Percentiles rank a stretch among this genome's conserved stretches.
These are phyloP conservation scores for Oscheius sp. DNA, from an alignment of 2,888 invertebrate species.

Conservation along the genomic window DNA sequence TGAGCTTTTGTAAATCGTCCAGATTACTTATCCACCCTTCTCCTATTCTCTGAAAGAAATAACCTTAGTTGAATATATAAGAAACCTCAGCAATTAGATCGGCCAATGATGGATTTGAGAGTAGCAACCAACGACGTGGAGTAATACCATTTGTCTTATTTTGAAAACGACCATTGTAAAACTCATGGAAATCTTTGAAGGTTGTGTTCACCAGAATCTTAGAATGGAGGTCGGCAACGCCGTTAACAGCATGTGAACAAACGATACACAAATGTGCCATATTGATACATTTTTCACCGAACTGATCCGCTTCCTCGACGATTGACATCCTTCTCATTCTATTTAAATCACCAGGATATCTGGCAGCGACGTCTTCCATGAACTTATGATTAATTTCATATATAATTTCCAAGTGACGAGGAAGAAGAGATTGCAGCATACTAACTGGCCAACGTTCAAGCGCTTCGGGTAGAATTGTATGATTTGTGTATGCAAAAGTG, in stretches of 20 bases:
- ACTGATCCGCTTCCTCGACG: conserved; percentile 67
- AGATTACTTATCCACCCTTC: conserved; percentile 94
- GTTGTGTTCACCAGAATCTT: conserved; percentile 89
- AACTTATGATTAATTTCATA: conserved; percentile 88
- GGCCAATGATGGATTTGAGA: conserved; percentile 94
- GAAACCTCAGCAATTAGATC: conserved; percentile 87
- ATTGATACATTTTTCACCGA: conserved; percentile 83
- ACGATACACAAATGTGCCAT: conserved; percentile 97
- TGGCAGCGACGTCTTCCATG: conserved; percentile 74
- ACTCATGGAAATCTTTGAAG: conserved; percentile 91
- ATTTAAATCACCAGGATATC: conserved; percentile 83
- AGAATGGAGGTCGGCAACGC: conserved; percentile 95
- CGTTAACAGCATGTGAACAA: conserved; percentile 84
- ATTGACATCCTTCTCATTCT: conserved; percentile 77
- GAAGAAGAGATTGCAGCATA: conserved; percentile 87
- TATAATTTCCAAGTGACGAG: conserved; percentile 95
- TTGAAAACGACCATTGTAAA: conserved; percentile 95
- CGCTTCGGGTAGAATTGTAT: conserved; percentile 97
- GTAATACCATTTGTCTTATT: conserved; percentile 87
- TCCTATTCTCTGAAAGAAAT: conserved; percentile 82
- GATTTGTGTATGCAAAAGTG: conserved; percentile 98
- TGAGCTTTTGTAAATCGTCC: conserved; percentile 84
- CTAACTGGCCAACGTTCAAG: conserved; percentile 79
- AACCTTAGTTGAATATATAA: background rate
- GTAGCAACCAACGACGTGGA: conserved; percentile 93